Percentiles rank a stretch among this genome's conserved stretches.
phyloP scores from a whole-genome alignment of 2,113 vertebrate species.

The Heterotilapia buettikoferi region DNA sequence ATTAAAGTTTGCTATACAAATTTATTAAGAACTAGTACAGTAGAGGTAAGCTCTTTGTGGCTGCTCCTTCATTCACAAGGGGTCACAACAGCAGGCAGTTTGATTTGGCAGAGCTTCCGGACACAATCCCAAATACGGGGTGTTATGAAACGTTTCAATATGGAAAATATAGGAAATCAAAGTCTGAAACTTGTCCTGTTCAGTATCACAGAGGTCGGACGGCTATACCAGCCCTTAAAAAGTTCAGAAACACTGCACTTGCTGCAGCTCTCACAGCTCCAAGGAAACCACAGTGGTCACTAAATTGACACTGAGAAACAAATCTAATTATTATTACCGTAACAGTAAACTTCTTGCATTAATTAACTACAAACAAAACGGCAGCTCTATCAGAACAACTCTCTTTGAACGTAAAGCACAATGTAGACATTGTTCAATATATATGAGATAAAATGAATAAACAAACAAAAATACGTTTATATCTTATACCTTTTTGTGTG shows the following conservation, averaged over 20 bases:
- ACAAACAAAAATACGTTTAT: accelerated
- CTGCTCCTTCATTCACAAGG: neutral
- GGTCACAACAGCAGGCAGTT: neutral
- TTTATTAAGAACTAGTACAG: neutral
- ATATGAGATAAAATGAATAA: neutral
- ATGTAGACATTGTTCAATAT: neutral
- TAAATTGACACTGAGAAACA: neutral
- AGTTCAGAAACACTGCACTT: neutral
- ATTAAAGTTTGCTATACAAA: neutral
- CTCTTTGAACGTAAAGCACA: neutral
- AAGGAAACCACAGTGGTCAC: neutral
- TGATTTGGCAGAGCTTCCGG: neutral
- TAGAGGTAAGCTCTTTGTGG: neutral
- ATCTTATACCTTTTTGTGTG: neutral
- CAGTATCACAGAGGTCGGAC: neutral
- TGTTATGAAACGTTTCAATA: accelerated
- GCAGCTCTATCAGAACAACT: neutral
- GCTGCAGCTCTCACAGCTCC: neutral
- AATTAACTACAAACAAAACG: neutral
- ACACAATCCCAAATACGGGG: accelerated
- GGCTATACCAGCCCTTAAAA: neutral
- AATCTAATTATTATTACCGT: neutral
- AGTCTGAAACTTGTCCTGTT: neutral
- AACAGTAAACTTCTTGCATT: neutral
- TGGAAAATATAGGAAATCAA: neutral